Evolutionary conservation across 2,113 vertebrate species (phyloP), one percentile per base, ranked within the genome.

Genomic region (Puma concolor): DNA sequence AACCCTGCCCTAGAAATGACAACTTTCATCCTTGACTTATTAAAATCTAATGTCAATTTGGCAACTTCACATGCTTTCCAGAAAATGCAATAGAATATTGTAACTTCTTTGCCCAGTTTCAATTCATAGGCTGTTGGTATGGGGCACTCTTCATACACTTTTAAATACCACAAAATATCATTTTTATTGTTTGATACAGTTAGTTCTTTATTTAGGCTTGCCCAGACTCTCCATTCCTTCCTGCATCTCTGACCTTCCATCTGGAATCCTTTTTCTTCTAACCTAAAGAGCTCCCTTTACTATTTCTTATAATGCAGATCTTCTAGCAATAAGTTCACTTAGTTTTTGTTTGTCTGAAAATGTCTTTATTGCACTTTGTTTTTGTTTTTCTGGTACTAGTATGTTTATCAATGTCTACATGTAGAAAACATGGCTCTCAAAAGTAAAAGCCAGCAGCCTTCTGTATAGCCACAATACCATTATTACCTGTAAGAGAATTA

Each of bases 261-360:
- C 83, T 95, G 97, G 96, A 93, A 92, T 89, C 33, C 52, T 92
- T 95, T 82, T 71, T 67, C 76, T 92, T 81, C 83, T 89, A 77
- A 77, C 64, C 83, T 94, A 27, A 72, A 95, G 50, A 94, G 41
- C 33, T 81, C 33, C 21, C 23, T 71, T 81, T 80, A 50, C 96
- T 76, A 8, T 96, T 92, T 98, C 87, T 92, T 92, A 88, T 38
- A 72, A 36, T 9, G 23, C 8, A 25, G 19, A 44, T 92, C 66
- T 31, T 63, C 84, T 48, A 6, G 33, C 8, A 44, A 77, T 81
- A 95, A 19, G 14, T 64, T 77, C n/a, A 72, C 79, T 72, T 7
- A 1, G 41, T 33, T 86, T 95, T 66, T 25, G n/a, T 96, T 93
- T 63, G 41, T 57, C 76, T 94, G 66, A 95, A 97, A 97, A 94